phyloP scores from a whole-genome alignment of 2,113 vertebrate species.

The Sminthopsis crassicaudata region DNA sequence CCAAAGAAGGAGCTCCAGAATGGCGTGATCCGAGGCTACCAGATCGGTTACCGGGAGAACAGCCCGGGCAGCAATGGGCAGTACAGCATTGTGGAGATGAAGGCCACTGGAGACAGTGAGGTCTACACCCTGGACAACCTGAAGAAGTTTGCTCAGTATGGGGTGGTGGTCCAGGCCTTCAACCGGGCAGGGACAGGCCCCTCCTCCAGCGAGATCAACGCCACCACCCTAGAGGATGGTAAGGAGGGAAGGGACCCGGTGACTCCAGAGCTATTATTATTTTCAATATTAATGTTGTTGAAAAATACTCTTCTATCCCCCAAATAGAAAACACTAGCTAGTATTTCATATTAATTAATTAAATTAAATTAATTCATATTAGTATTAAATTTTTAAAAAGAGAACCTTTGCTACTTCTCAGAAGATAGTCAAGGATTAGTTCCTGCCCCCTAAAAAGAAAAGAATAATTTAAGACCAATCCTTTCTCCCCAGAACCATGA shows the following conservation, averaged over 20 bases:
- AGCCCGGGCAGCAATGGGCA: slow-evolving; percentile 98
- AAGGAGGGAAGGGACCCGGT: slow-evolving; percentile 65
- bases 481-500: background rate
- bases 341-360: background rate
- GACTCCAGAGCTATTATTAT: background rate
- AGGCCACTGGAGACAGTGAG: slow-evolving; percentile 96
- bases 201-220: slow-evolving; percentile 98
- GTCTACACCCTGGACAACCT: slow-evolving; percentile 98
- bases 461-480: slow-evolving; percentile 5
- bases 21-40: slow-evolving; percentile 97
- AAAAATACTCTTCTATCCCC: background rate
- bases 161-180: slow-evolving; percentile 98
- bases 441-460: background rate
- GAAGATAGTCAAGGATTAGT: background rate
- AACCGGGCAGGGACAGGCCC: slow-evolving; percentile 97
- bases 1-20: slow-evolving; percentile 98
- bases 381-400: background rate
- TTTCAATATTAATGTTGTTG: background rate
- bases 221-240: slow-evolving; percentile 96
- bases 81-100: slow-evolving; percentile 99
- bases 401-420: background rate
- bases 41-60: slow-evolving; percentile 98
- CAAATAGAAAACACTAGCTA: background rate
- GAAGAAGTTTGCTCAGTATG: slow-evolving; percentile 98
- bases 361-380: too few species aligned